phyloP scores from a whole-genome alignment of 1,140 invertebrate species.

The Zaprionus gabonicus region DNA sequence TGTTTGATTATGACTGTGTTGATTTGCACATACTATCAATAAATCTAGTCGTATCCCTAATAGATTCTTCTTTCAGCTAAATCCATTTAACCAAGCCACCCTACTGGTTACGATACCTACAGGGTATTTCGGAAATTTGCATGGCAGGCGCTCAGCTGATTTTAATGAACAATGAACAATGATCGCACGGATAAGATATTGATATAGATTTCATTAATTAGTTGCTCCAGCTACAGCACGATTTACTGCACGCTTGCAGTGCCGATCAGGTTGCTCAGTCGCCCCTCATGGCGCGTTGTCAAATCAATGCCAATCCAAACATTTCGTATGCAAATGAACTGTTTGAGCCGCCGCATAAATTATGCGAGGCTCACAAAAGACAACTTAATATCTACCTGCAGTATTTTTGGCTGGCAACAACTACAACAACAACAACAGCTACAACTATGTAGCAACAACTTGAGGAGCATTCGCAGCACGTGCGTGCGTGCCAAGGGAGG shows the following conservation, averaged over 20 bases:
- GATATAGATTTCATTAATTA: slow-evolving; percentile 79
- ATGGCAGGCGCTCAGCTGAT: slow-evolving; percentile 43
- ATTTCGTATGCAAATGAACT: slow-evolving; percentile 75
- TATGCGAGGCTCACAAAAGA: slow-evolving; percentile 68
- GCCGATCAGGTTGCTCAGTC: slow-evolving; percentile 36
- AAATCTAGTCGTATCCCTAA: too few species aligned
- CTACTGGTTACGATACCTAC: not conserved
- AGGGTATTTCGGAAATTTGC: slow-evolving; percentile 31
- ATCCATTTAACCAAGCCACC: not conserved
- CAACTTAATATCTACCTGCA: slow-evolving; percentile 54
- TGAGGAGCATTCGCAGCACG: slow-evolving; percentile 42
- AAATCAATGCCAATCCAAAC: slow-evolving; percentile 79
- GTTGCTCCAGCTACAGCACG: slow-evolving; percentile 33
- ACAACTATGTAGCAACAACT: slow-evolving; percentile 13
- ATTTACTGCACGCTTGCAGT: slow-evolving; percentile 10
- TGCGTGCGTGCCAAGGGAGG: slow-evolving; percentile 28
- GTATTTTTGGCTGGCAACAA: slow-evolving; percentile 5
- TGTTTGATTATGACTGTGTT: too few species aligned
- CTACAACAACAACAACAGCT: not conserved
- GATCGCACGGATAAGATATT: slow-evolving; percentile 70
- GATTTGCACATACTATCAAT: too few species aligned
- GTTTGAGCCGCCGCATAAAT: slow-evolving; percentile 69
- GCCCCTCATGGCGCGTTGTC: slow-evolving; percentile 53
- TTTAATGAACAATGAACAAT: slow-evolving; percentile 50
- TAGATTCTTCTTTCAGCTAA: not conserved